Evolutionary conservation across 2,113 vertebrate genomes (phyloP).

Genomic region (Xyrauchen texanus): DNA sequence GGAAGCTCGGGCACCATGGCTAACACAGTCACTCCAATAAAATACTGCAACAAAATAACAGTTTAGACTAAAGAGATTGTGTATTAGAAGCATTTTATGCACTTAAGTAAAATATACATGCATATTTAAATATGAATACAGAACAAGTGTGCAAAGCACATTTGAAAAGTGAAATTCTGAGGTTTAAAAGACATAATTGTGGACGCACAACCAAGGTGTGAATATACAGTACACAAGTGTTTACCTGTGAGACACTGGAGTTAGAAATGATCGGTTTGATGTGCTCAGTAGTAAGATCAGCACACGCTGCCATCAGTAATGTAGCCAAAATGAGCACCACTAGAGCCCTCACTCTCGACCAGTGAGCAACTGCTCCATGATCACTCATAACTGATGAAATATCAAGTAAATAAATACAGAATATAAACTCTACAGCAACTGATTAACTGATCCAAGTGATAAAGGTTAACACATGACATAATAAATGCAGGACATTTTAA

Average conservation of each 20-base stretch:
- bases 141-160: no score
- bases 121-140: no score
- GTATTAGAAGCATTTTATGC: no score
- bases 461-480: no score
- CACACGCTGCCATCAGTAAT: conserved; percentile 84
- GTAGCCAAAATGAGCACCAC: conserved; percentile 82
- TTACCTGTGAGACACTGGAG: conserved; percentile 82
- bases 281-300: conserved; percentile 84
- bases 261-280: conserved; percentile 82
- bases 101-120: no score
- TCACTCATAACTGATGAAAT: conserved; percentile 56
- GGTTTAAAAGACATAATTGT: not conserved
- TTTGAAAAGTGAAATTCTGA: not conserved
- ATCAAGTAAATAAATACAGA: not conserved
- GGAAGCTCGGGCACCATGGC: conserved; percentile 89
- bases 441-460: no score
- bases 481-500: no score
- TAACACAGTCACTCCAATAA: conserved; percentile 84
- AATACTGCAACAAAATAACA: conserved; percentile 75
- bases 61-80: no score
- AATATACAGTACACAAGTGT: not conserved
- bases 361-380: conserved; percentile 72
- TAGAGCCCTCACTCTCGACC: conserved; percentile 81
- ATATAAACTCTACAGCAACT: not conserved
- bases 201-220: not conserved